phyloP scores from a whole-genome alignment of 2,888 invertebrate genomes.

The Trissolcus japonicus region DNA sequence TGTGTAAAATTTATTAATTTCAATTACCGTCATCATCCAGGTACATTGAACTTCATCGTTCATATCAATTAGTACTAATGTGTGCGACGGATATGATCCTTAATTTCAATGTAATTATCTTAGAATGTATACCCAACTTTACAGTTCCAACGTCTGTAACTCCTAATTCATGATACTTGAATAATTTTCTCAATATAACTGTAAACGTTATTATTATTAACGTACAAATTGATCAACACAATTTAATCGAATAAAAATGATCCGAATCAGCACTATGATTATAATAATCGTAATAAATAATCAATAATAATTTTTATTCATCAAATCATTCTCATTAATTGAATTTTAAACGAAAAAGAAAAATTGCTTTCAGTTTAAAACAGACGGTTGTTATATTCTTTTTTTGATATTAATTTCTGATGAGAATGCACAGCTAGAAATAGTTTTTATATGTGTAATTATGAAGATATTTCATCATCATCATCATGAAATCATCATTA shows the following conservation, averaged over 20 bases:
- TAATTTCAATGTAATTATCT: slow-evolving; percentile 31
- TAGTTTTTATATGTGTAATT: no score
- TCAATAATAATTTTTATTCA: no score
- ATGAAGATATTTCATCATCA: no score
- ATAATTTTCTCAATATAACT: no score
- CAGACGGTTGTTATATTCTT: no score
- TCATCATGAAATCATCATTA: no score
- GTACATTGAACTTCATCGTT: slow-evolving; percentile 15
- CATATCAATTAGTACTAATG: slow-evolving; percentile 15
- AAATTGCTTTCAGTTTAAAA: background rate
- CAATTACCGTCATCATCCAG: background rate
- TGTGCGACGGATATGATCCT: slow-evolving; percentile 20
- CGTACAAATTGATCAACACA: background rate
- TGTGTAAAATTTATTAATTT: slow-evolving; percentile 7
- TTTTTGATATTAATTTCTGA: slow-evolving; percentile 6
- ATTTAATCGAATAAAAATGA: no score
- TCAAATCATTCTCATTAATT: no score
- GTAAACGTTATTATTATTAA: no score
- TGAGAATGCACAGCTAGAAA: slow-evolving; percentile 21
- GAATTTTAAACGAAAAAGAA: no score
- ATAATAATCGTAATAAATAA: no score
- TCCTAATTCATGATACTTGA: slow-evolving; percentile 8
- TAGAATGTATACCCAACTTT: slow-evolving; percentile 27
- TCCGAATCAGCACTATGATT: no score
- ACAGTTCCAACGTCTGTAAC: slow-evolving; percentile 16